These are phyloP conservation scores for Eustalomyia histrio DNA, from an alignment of 2,888 invertebrate species.

Conservation along the genomic window DNA sequence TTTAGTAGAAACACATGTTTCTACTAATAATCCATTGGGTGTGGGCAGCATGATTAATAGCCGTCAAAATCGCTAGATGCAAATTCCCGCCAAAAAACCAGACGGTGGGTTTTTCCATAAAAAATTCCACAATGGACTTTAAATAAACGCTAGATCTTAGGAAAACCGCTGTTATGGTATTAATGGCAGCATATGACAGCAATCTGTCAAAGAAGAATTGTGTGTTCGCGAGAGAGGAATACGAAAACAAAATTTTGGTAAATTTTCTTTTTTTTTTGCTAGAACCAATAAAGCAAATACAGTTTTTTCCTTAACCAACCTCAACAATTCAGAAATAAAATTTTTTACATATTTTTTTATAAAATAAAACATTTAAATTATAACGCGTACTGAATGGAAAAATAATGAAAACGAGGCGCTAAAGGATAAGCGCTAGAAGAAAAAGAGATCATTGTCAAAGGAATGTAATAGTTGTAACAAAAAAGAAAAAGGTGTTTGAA, in stretches of 20 bases:
- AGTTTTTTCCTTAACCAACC: slow-evolving; percentile 58
- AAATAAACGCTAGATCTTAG: too few species aligned
- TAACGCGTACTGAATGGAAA: slow-evolving; percentile 41
- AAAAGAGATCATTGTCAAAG: slow-evolving; percentile 15
- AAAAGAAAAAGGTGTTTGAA: slow-evolving; percentile 47
- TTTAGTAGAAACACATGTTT: too few species aligned
- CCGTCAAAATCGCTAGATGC: too few species aligned
- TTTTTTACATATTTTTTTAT: slow-evolving; percentile 68
- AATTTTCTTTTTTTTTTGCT: slow-evolving; percentile 48
- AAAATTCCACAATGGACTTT: too few species aligned
- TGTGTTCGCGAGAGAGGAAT: slow-evolving; percentile 35
- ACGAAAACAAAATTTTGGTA: slow-evolving; percentile 37
- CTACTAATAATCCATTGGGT: too few species aligned
- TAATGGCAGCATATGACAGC: too few species aligned
- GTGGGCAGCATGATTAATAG: too few species aligned
- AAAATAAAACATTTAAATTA: slow-evolving; percentile 64
- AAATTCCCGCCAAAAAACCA: too few species aligned
- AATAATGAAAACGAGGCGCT: slow-evolving; percentile 54
- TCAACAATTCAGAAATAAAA: slow-evolving; percentile 47
- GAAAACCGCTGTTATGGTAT: too few species aligned
- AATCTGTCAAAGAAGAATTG: slow-evolving; percentile 48
- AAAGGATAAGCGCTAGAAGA: slow-evolving; percentile 61
- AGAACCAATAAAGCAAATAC: slow-evolving; percentile 45
- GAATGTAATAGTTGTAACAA: slow-evolving; percentile 26
- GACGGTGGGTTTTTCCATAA: too few species aligned